Evolutionary conservation across 1,140 invertebrate species (phyloP), one percentile per base, ranked within the genome.

Genomic region (Anthonomus grandis): DNA sequence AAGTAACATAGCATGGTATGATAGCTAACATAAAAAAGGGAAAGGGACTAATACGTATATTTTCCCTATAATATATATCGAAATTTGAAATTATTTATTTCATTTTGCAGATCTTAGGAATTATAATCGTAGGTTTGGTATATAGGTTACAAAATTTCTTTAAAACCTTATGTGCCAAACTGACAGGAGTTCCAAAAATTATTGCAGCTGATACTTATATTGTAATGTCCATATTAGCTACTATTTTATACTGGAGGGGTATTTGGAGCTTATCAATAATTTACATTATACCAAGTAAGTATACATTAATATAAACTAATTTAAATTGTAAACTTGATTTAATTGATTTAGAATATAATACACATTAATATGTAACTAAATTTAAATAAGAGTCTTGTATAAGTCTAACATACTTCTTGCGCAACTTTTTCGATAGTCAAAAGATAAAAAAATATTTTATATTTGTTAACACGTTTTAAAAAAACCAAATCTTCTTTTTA

Each of bases 211-310:
- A 92, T 68, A 66, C 83, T 8, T 90, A 88, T 71, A 81, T 89
- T 21, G 73, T 90, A 19, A 72, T 90, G 38, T 86, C 85, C 34
- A 89, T 90, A 67, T 69, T 89, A 47, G 89, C 87, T 2, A 89
- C 89, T 1, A 84, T 93, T 21, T 91, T 91, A 71, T 84, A 90
- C 0, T 93, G 90, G 90, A 78, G 90, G 42, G 89, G 89, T 3
- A 80, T 91, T 21, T 93, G 90, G 90, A 84, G 80, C 53, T 66
- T 89, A 17, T 76, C 90, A 2, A 86, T 92, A 69, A 74, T 86
- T 15, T 90, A 87, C 72, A 76, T 91, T 38, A 77, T 90, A 37
- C 86, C 89, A 76, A 78, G 85, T 85, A 68, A 39, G 24, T 38
- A 10, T 50, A 19, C 27, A 31, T 3, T 48, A 10, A 4, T 34